Percentiles rank a stretch among this genome's conserved stretches.
phyloP scores from a whole-genome alignment of 2,888 invertebrate species.

The Caenorhabditis uteleia region DNA sequence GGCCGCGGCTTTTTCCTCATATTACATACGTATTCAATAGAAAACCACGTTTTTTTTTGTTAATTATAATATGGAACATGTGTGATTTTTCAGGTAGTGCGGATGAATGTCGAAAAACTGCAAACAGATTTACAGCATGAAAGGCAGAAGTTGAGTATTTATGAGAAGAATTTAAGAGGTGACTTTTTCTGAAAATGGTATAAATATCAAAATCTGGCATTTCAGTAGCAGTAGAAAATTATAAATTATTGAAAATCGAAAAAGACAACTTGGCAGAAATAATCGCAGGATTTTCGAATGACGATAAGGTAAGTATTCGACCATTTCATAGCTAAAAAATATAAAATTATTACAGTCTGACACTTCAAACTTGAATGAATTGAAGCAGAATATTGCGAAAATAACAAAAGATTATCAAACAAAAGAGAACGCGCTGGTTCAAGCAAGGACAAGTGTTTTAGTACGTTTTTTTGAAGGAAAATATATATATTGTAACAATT shows the following conservation, averaged over 20 bases:
- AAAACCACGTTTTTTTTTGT: too few species aligned
- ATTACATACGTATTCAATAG: too few species aligned
- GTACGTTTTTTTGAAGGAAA: conserved; percentile 8
- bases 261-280: conserved; percentile 33
- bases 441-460: conserved; percentile 20
- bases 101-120: conserved; percentile 18
- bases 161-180: conserved; percentile 35
- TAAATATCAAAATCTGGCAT: background rate
- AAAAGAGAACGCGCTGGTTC: conserved; percentile 27
- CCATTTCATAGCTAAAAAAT: background rate
- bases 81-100: too few species aligned
- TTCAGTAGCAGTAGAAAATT: conserved; percentile 35
- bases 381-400: conserved; percentile 24
- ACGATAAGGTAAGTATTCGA: conserved; percentile 19
- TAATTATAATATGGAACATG: too few species aligned
- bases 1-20: too few species aligned
- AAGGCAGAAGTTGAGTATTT: conserved; percentile 32
- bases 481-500: background rate
- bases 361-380: conserved; percentile 12
- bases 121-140: conserved; percentile 21
- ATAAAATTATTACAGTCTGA: conserved; percentile 10
- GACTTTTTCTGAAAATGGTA: too few species aligned
- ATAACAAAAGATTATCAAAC: conserved; percentile 28
- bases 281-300: conserved; percentile 30
- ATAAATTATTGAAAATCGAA: conserved; percentile 29